Evolutionary conservation across 2,797 vertebrate species (phyloP).

Genomic region (Phalloptychus januarius): DNA sequence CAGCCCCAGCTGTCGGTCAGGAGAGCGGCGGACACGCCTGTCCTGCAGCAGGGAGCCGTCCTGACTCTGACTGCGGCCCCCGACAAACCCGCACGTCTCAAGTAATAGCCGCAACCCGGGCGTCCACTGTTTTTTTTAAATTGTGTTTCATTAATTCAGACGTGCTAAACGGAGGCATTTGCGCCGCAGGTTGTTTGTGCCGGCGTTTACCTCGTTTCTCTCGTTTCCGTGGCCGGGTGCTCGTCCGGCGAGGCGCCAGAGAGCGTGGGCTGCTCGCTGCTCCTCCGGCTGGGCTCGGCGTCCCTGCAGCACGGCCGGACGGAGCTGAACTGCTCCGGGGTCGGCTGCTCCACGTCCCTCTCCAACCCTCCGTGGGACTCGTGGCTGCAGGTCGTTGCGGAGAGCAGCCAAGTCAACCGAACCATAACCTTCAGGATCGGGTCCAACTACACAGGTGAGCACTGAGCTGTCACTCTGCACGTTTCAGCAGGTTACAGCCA

Average conservation of each 20-base stretch:
- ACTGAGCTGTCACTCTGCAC: not conserved
- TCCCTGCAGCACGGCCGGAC: slow-evolving; percentile 77
- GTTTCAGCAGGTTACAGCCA: not conserved
- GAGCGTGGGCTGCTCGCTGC: slow-evolving; percentile 72
- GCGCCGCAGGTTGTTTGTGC: slow-evolving; percentile 85
- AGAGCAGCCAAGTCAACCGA: slow-evolving; percentile 72
- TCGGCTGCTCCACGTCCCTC: slow-evolving; percentile 78
- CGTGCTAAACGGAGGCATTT: not conserved
- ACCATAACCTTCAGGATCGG: slow-evolving; percentile 77
- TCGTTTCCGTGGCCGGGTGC: slow-evolving; percentile 82
- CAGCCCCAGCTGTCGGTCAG: slow-evolving; percentile 91
- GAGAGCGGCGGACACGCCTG: slow-evolving; percentile 82
- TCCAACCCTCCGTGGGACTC: slow-evolving; percentile 87
- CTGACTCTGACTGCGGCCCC: slow-evolving; percentile 71
- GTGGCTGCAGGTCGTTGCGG: slow-evolving; percentile 87
- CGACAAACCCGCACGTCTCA: slow-evolving; percentile 81
- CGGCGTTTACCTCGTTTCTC: slow-evolving; percentile 84
- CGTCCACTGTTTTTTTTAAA: not conserved
- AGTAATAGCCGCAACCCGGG: slow-evolving; percentile 71
- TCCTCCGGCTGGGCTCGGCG: slow-evolving; percentile 83
- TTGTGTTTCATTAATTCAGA: not conserved
- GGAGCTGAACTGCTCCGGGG: slow-evolving; percentile 79
- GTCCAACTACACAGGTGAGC: slow-evolving; percentile 85
- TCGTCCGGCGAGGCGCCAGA: slow-evolving; percentile 40
- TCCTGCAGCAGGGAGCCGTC: slow-evolving; percentile 79